Conservation (phyloP, 2,113 vertebrate species). For the Oostethus manadensis region DNA sequence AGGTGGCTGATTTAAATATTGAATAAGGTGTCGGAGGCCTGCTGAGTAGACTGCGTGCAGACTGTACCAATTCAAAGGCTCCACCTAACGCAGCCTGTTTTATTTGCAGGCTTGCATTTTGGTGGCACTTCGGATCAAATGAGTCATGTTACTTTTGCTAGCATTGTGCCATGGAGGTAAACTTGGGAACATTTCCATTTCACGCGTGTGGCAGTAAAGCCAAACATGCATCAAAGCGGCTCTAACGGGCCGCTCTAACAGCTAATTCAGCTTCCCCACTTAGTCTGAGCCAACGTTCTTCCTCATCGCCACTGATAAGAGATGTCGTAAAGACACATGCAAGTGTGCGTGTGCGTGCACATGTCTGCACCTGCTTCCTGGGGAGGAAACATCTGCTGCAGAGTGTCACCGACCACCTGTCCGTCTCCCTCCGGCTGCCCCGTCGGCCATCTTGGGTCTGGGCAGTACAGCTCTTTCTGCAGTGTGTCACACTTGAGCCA, state of each 20-base stretch:
- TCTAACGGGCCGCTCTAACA: not conserved
- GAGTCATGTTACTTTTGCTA: too few relatives aligned
- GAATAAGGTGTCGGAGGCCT: too few relatives aligned
- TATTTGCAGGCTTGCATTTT: too few relatives aligned
- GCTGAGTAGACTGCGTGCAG: too few relatives aligned
- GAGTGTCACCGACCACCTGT: conserved; percentile 60
- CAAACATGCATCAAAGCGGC: not conserved
- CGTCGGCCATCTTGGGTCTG: conserved; percentile 12
- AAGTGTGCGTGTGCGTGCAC: not conserved
- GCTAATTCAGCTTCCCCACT: conserved; percentile 14
- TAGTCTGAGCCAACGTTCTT: conserved; percentile 8
- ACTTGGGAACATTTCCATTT: too few relatives aligned
- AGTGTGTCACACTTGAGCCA: too few relatives aligned
- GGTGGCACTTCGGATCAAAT: too few relatives aligned
- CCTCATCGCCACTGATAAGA: conserved; percentile 35
- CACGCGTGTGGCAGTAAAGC: too few relatives aligned
- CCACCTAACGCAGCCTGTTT: too few relatives aligned
- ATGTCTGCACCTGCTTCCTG: conserved; percentile 47
- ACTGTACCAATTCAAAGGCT: too few relatives aligned
- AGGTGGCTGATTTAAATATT: too few relatives aligned
- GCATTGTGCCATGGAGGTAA: too few relatives aligned
- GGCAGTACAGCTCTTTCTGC: not conserved
- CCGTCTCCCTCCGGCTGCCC: conserved; percentile 9
- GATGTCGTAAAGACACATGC: conserved; percentile 21
- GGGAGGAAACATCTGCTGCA: conserved; percentile 60